Percentiles rank a stretch among this genome's conserved stretches.
Evolutionary conservation across 2,797 vertebrate genomes (phyloP).

Genomic region (Petrocephalus sullivani): DNA sequence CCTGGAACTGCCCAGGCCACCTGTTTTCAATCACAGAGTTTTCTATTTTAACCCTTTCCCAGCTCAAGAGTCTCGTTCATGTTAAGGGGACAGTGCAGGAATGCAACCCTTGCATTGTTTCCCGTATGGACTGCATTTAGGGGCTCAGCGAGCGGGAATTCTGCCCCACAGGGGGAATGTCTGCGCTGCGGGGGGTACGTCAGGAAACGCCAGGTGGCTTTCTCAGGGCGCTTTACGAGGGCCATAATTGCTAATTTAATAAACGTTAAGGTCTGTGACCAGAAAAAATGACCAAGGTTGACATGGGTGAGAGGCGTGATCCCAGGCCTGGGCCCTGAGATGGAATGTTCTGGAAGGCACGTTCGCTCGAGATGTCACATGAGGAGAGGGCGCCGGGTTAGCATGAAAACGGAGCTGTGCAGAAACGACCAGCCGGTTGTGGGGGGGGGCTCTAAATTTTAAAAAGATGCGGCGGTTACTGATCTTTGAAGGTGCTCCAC

Average conservation of each 20-base stretch:
- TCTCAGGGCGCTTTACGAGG: background rate
- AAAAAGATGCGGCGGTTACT: conserved; percentile 2
- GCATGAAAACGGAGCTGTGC: background rate
- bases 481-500: conserved; percentile 18
- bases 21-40: background rate
- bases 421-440: background rate
- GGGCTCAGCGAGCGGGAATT: background rate
- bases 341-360: background rate
- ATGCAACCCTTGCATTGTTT: background rate
- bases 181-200: background rate
- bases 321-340: background rate
- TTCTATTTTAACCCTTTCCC: background rate
- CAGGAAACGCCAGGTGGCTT: background rate
- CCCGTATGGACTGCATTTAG: background rate
- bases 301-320: background rate
- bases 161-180: background rate
- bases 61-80: background rate
- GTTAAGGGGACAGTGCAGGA: background rate
- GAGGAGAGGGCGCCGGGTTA: background rate
- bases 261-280: background rate
- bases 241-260: background rate
- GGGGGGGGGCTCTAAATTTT: background rate
- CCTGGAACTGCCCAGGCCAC: background rate
- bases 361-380: background rate
- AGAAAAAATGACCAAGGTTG: background rate